Evolutionary conservation across 2,797 vertebrate genomes (phyloP), one percentile per base, ranked within the genome.

Genomic region (Fratercula arctica): DNA sequence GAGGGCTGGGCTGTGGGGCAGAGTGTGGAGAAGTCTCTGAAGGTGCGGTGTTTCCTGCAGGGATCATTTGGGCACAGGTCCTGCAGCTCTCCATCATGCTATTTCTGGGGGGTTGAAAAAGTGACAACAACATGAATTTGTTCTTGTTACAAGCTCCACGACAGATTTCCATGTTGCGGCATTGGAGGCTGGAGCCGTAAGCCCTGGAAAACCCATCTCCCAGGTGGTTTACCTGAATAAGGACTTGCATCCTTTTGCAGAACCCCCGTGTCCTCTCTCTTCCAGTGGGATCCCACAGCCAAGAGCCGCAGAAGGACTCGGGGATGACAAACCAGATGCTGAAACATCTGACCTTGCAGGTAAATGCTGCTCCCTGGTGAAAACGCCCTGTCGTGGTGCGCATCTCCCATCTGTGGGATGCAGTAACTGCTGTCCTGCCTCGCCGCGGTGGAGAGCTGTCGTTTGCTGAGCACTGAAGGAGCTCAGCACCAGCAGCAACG

Each of bases 381-480:
- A 73, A 61, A 15, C 31, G 26, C 16, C 35, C 11, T 4, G 1
- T 31, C 50, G n/a, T 26, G 57, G 67, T 17, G 59, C 26, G 4
- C 2, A 6, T 31, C 46, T 23, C 53, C 41, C 16, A 6, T 17
- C 41, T 6, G 28, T n/a, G 54, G 43, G 59, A 12, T 24, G 35
- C 57, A 16, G 10, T 31, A 12, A 11, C 25, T 31, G 56, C 51
- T 54, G 69, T 29, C 69, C 64, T 57, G 63, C 45, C 70, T 60
- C 31, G 10, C 35, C 2, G 0, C 0, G 4, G n/a, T 20, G 61
- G 21, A 46, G 68, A 46, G 15, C 43, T 33, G 57, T 6, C 9
- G 18, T 28, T 29, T 48, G 23, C 19, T 20, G 18, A 45, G 46
- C 41, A 4, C 33, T 7, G 46, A 14, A 31, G 54, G 29, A 60